Percentiles rank a stretch among this genome's conserved stretches.
Conservation (phyloP, 2,888 invertebrate genomes). For the Lasioglossum vierecki region DNA sequence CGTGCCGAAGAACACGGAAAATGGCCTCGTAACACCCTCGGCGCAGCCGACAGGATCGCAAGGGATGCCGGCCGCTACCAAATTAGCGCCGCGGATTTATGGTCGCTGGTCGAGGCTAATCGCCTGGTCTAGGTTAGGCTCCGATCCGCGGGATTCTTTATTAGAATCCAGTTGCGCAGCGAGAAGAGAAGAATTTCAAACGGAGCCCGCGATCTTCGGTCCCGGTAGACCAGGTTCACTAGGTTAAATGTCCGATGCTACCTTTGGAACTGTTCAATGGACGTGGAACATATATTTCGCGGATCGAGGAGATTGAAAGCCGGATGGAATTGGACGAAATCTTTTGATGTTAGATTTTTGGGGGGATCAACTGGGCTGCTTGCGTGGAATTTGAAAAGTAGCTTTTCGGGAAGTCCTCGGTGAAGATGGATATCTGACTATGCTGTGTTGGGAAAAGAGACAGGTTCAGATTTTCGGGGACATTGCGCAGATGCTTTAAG, state of each 20-base stretch:
- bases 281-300: no score
- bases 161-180: neutral
- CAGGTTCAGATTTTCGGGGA: no score
- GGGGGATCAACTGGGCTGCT: no score
- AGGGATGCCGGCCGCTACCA: conserved; percentile 30
- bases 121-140: neutral
- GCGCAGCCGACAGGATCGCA: conserved; percentile 33
- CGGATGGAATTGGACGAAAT: no score
- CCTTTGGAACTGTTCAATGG: neutral
- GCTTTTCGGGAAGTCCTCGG: no score
- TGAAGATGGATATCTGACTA: no score
- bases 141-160: neutral
- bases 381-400: no score
- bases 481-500: neutral
- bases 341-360: no score
- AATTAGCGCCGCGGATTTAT: conserved; percentile 49
- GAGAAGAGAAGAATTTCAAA: neutral
- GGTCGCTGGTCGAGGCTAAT: conserved; percentile 15
- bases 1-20: conserved; percentile 42
- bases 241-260: neutral
- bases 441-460: no score
- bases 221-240: neutral
- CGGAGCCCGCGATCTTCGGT: neutral
- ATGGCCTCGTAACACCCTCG: conserved; percentile 51
- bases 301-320: no score